A percentile compares a stretch with the other conserved stretches of the same genome.
phyloP scores from a whole-genome alignment of 2,113 vertebrate genomes.

The Sinocyclocheilus grahami region DNA sequence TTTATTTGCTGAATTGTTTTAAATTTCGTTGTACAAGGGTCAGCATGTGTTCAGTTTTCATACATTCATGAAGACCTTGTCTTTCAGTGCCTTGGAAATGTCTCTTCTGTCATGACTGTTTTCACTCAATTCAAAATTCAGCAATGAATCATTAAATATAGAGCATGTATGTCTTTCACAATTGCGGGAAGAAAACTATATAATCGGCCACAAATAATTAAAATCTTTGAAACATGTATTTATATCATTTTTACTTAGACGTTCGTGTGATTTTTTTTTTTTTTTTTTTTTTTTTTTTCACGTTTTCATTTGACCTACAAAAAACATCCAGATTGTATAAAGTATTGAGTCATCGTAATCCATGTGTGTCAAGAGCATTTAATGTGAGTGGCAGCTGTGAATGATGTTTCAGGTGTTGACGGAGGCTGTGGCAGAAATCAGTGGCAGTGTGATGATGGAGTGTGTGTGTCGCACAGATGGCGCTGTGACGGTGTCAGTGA shows the following conservation, averaged over 20 bases:
- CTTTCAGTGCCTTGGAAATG: neutral
- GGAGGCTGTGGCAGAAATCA: constrained; percentile 59
- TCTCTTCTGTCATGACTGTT: neutral
- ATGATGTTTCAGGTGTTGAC: constrained; percentile 48
- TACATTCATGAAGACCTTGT: too few species aligned
- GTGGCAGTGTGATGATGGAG: constrained; percentile 88
- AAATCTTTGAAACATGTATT: neutral
- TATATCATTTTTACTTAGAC: too few species aligned
- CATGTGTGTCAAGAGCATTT: neutral
- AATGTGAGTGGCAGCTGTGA: too few species aligned
- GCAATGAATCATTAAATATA: neutral
- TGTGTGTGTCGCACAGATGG: constrained; percentile 79
- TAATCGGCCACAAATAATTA: neutral
- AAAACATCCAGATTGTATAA: neutral
- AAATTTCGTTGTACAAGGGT: neutral
- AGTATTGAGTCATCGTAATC: neutral
- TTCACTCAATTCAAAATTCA: too few species aligned
- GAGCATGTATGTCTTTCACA: too few species aligned
- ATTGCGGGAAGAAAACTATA: neutral
- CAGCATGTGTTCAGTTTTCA: neutral
- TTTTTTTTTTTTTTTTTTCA: too few species aligned
- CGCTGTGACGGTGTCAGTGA: constrained; percentile 83
- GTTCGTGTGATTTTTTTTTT: too few species aligned
- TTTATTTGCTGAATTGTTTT: neutral
- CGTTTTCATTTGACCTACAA: neutral